Base-by-base conservation (phyloP, 2,888 invertebrate genomes). In the Brachynemurus nebulosus region DNA sequence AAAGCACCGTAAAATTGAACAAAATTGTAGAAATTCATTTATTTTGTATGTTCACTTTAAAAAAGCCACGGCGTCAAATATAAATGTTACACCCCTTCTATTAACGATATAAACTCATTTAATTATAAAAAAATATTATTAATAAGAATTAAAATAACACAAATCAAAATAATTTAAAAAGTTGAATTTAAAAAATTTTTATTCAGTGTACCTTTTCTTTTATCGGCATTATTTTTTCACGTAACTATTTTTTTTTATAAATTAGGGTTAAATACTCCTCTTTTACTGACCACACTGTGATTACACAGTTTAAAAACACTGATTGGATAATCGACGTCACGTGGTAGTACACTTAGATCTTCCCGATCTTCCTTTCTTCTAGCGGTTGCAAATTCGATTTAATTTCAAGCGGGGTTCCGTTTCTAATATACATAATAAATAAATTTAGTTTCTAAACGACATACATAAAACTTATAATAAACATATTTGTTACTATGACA, bases 161-260 rank as follows among this genome's bases (percentile, higher is more conserved):
- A 33, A 33, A 8, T n/a, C n/a, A 33, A 33, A 33, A 33, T 33
- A 40, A 27, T 25, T 7, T 8, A 40, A 23, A 40, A 25, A 12
- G 25, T 40, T 3, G 25, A 7, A 40, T 23, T 12, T 40, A 12
- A 23, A n/a, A 25, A 40, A 14, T 11, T 14, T 27, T 9, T 14
- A 16, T 19, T 23, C 14, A 40, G 14, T 61, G 63, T 60, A 64
- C 64, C 61, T 64, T 62, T 59, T 60, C 61, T 59, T 58, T 64
- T 61, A 60, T 59, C 54, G 59, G 61, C 62, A 63, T 62, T 59
- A 53, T 59, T 36, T 45, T 42, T 35, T 20, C 20, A 33, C 33
- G 16, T 20, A 42, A 35, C n/a, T n/a, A n/a, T n/a, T 34, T n/a
- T 34, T 14, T 16, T 18, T 20, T 18, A 34, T 19, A 42, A 42